phyloP scores from a whole-genome alignment of 2,888 invertebrate genomes.

The Punctoribates punctum region DNA sequence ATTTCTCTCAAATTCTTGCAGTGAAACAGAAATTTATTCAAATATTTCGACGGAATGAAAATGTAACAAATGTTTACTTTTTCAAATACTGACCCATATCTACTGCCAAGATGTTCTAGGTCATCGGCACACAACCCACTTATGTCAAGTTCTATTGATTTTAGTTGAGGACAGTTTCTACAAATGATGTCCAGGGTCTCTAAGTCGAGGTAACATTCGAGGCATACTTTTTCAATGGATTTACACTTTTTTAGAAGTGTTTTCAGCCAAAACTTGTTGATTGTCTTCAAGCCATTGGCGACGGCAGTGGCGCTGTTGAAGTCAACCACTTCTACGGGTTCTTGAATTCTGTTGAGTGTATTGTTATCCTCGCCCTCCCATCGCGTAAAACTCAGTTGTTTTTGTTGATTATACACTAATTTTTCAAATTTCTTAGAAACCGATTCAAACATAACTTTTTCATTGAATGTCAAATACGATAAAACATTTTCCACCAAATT shows the following conservation, averaged over 20 bases:
- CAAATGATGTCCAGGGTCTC: neutral
- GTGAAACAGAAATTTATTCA: neutral
- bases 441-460: neutral
- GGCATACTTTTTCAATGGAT: neutral
- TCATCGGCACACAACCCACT: neutral
- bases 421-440: neutral
- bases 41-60: neutral
- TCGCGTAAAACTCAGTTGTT: neutral
- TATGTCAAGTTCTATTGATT: neutral
- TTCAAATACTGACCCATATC: neutral
- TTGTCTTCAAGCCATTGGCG: neutral
- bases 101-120: neutral
- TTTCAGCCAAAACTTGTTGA: neutral
- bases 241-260: neutral
- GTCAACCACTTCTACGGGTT: neutral
- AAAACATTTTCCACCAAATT: neutral
- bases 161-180: neutral
- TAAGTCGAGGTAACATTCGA: neutral
- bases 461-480: constrained; percentile 13
- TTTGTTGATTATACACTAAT: neutral
- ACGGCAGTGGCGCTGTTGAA: neutral
- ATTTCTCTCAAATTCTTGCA: neutral
- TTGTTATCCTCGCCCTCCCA: neutral
- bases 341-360: neutral
- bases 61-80: neutral